phyloP scores from a whole-genome alignment of 2,888 invertebrate genomes.

The Clusia tigrina region DNA sequence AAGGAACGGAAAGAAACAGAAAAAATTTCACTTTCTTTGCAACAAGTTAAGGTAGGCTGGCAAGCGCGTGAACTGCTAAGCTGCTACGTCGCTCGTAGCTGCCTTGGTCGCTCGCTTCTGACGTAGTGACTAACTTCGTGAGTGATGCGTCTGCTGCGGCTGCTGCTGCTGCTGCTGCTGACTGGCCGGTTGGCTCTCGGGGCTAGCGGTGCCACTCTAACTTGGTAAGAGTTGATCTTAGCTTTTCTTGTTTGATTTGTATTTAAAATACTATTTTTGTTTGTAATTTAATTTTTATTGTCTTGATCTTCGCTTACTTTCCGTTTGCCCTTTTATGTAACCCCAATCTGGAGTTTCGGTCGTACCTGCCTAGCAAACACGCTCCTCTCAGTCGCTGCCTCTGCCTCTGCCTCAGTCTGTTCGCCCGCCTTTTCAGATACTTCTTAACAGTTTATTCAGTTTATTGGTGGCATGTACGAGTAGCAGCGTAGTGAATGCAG shows the following conservation, averaged over 20 bases:
- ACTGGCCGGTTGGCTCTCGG: background rate
- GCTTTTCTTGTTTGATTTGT: background rate
- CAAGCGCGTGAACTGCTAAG: too few species aligned
- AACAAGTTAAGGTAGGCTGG: slow-evolving; percentile 45
- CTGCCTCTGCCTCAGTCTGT: slow-evolving; percentile 29
- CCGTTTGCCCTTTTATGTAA: slow-evolving; percentile 56
- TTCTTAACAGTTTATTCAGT: too few species aligned
- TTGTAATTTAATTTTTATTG: slow-evolving; percentile 26
- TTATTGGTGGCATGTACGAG: slow-evolving; percentile 24
- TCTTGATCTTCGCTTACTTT: slow-evolving; percentile 42
- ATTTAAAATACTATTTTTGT: slow-evolving; percentile 11
- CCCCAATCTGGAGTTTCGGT: slow-evolving; percentile 49
- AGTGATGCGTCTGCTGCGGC: slow-evolving; percentile 14
- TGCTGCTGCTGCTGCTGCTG: background rate
- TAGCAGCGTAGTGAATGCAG: slow-evolving; percentile 25
- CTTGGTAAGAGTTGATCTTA: too few species aligned
- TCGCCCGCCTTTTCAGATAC: too few species aligned
- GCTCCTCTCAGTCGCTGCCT: slow-evolving; percentile 21
- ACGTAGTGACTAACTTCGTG: slow-evolving; percentile 16
- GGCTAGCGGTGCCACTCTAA: too few species aligned
- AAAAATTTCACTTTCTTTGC: slow-evolving; percentile 59
- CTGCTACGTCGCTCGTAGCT: too few species aligned
- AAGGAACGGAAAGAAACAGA: slow-evolving; percentile 4
- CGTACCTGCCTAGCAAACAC: slow-evolving; percentile 10
- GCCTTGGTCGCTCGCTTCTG: slow-evolving; percentile 30